phyloP scores from a whole-genome alignment of 2,113 vertebrate species.

The Erythrocebus patas region DNA sequence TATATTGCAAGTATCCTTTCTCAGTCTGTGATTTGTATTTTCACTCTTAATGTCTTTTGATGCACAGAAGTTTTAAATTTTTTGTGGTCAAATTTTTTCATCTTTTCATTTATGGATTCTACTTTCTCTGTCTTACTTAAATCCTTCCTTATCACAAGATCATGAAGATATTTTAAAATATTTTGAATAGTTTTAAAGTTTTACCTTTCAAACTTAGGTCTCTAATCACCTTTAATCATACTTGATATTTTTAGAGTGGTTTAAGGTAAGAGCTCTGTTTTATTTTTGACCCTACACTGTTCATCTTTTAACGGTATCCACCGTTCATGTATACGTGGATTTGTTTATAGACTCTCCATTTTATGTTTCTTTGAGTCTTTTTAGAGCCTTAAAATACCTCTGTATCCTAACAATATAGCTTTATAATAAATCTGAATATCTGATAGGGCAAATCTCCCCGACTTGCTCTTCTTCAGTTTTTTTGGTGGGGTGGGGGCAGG shows the following conservation, averaged over 20 bases:
- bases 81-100: background rate
- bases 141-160: background rate
- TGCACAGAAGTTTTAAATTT: background rate
- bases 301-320: background rate
- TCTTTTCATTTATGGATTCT: background rate
- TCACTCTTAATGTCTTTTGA: background rate
- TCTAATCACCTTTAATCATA: background rate
- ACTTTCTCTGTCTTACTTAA: background rate
- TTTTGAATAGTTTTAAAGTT: slow-evolving; percentile 4
- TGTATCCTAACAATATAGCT: background rate
- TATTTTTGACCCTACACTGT: background rate
- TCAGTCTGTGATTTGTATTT: background rate
- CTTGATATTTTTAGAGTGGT: background rate
- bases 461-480: background rate
- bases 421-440: background rate
- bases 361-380: background rate
- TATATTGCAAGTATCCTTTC: background rate
- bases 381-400: background rate
- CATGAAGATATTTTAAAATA: background rate
- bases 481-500: too few relatives aligned
- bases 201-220: background rate
- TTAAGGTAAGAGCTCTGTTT: background rate
- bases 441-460: background rate
- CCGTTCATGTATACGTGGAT: background rate
- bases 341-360: background rate